Conservation (phyloP, 1,140 invertebrate genomes). For the Bombus vancouverensis region DNA sequence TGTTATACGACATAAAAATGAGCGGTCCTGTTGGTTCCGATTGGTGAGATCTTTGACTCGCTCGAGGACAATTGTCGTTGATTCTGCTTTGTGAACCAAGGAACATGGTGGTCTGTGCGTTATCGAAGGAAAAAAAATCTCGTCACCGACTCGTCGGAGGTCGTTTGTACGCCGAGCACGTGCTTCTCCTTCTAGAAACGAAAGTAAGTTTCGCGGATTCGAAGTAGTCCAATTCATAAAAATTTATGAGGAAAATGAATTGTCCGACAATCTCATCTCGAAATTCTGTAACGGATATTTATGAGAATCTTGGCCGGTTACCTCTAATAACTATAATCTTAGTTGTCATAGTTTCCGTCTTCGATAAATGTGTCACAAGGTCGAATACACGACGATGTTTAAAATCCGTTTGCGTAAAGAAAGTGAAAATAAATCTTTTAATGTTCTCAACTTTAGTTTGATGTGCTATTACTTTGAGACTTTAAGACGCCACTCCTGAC, state of each 20-base stretch:
- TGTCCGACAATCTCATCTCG: slow-evolving; percentile 22
- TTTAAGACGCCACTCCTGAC: too few relatives aligned
- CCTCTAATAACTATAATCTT: background rate
- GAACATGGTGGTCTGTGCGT: background rate
- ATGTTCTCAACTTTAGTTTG: background rate
- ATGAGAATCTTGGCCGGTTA: background rate
- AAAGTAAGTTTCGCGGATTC: slow-evolving; percentile 22
- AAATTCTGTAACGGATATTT: slow-evolving; percentile 39
- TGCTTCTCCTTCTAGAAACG: background rate
- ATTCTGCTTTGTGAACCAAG: background rate
- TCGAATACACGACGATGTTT: background rate
- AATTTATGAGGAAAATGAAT: slow-evolving; percentile 47
- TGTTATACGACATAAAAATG: background rate
- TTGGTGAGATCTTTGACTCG: background rate
- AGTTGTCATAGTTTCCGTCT: background rate
- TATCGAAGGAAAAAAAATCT: background rate
- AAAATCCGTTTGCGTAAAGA: background rate
- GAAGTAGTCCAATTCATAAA: slow-evolving; percentile 37
- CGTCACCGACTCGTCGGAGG: background rate
- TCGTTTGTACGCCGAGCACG: slow-evolving; percentile 34
- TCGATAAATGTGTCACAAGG: slow-evolving; percentile 5
- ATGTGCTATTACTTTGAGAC: too few relatives aligned
- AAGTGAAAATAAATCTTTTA: slow-evolving; percentile 36
- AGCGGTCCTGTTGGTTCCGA: background rate
- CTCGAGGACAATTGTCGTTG: background rate